A percentile compares a stretch with the other conserved stretches of the same genome.
phyloP scores from a whole-genome alignment of 1,140 invertebrate species.

The Drosophila murphyi region DNA sequence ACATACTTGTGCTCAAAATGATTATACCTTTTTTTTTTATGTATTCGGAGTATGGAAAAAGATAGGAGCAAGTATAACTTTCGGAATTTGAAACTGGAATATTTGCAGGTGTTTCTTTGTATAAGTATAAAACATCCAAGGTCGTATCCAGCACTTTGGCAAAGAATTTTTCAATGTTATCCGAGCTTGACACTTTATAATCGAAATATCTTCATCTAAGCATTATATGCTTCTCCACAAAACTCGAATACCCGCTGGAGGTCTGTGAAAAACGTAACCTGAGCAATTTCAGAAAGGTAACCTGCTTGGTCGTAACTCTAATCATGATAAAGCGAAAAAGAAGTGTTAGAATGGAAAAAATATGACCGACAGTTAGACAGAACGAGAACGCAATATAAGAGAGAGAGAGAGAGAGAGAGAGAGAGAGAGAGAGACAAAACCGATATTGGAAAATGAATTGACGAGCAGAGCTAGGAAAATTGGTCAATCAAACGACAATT shows the following conservation, averaged over 20 bases:
- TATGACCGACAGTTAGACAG: conserved; percentile 17
- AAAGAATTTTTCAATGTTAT: too few relatives aligned
- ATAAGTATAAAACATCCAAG: too few relatives aligned
- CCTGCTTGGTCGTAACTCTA: conserved; percentile 6
- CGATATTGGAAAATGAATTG: conserved; percentile 68
- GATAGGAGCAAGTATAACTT: too few relatives aligned
- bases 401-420: not conserved
- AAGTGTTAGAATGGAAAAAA: conserved; percentile 14
- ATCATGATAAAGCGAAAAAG: conserved; percentile 10
- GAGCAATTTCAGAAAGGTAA: not conserved
- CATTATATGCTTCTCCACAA: not conserved
- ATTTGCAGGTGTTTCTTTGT: too few relatives aligned
- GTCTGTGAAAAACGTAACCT: conserved; percentile 1
- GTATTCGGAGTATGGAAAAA: too few relatives aligned
- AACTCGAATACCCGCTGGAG: not conserved
- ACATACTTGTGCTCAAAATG: too few relatives aligned
- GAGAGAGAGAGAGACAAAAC: conserved; percentile 37
- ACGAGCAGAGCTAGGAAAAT: conserved; percentile 55
- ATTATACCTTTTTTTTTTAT: too few relatives aligned
- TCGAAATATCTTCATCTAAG: too few relatives aligned
- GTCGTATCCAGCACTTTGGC: too few relatives aligned
- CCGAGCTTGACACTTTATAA: too few relatives aligned
- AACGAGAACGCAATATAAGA: conserved; percentile 9
- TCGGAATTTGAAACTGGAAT: too few relatives aligned
- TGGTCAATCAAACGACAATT: conserved; percentile 81